These are phyloP conservation scores for Lepus timidus DNA, from an alignment of 2,113 vertebrate genomes.

Conservation along the genomic window DNA sequence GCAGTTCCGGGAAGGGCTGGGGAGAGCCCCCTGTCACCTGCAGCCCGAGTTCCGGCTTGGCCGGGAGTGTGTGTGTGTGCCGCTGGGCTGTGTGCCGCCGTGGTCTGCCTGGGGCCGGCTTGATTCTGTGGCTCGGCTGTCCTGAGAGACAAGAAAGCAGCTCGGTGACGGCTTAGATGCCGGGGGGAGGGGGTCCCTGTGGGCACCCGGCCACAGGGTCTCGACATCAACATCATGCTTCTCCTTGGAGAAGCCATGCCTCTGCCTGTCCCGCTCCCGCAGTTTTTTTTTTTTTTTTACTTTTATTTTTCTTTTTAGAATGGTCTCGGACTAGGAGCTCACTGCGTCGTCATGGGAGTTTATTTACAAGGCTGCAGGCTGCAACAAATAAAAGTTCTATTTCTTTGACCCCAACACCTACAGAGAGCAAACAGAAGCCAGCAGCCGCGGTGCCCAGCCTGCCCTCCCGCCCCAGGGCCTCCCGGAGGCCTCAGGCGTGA, in stretches of 20 bases:
- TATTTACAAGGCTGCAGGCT: background rate
- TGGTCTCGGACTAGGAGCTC: background rate
- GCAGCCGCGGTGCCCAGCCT: background rate
- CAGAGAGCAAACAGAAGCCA: slow-evolving; percentile 23
- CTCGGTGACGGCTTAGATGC: no score
- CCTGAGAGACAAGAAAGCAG: background rate
- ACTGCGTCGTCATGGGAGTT: background rate
- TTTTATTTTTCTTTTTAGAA: background rate
- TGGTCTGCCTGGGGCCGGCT: background rate
- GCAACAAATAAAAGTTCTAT: background rate
- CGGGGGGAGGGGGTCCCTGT: background rate
- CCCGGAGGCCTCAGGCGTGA: background rate
- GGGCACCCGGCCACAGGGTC: background rate
- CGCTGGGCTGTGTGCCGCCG: no score
- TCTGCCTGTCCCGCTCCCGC: accelerated
- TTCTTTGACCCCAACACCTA: background rate
- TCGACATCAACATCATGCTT: background rate
- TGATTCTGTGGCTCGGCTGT: background rate
- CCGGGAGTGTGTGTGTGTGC: no score
- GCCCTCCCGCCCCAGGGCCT: background rate
- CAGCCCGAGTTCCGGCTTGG: background rate
- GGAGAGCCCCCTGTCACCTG: background rate
- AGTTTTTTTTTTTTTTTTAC: background rate
- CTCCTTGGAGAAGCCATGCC: background rate
- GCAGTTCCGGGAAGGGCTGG: background rate